These are phyloP conservation scores for Tetraneura akinire DNA, from an alignment of 1,140 invertebrate genomes.

Conservation along the genomic window DNA sequence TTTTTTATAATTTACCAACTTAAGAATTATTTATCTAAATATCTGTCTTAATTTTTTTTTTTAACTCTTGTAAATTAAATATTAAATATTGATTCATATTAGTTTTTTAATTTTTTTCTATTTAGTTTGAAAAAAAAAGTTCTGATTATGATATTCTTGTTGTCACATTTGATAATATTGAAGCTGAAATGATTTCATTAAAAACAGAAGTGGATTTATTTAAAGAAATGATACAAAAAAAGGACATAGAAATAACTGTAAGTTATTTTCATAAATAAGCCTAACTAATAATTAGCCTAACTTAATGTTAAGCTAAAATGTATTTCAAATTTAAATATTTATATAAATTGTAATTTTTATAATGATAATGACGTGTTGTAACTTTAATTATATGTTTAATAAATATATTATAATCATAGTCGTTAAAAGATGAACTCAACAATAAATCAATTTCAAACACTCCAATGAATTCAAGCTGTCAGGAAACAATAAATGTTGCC, in stretches of 20 bases:
- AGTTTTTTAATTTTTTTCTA: not conserved
- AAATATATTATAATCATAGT: not conserved
- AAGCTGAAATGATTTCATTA: conserved; percentile 20
- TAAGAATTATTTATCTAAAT: no score
- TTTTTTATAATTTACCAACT: no score
- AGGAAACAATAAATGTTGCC: not conserved
- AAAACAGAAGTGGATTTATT: not conserved
- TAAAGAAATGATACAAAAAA: not conserved
- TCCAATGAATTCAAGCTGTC: not conserved
- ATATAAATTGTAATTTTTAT: no score
- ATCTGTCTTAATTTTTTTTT: no score
- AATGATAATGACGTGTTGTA: no score
- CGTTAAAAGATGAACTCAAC: conserved; percentile 36
- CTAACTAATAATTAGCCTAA: no score
- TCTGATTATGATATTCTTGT: conserved; percentile 18
- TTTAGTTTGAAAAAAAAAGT: conserved; percentile 40
- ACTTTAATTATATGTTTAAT: not conserved
- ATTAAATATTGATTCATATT: no score
- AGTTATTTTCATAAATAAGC: no score
- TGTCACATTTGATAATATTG: not conserved
- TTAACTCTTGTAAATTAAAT: no score
- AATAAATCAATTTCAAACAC: conserved; percentile 35
- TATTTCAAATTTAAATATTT: no score
- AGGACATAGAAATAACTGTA: conserved; percentile 22
- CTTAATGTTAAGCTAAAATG: no score